Percentiles rank a stretch among this genome's conserved stretches.
These are phyloP conservation scores for Leptopilina myrica DNA, from an alignment of 2,888 invertebrate species.

Conservation along the genomic window DNA sequence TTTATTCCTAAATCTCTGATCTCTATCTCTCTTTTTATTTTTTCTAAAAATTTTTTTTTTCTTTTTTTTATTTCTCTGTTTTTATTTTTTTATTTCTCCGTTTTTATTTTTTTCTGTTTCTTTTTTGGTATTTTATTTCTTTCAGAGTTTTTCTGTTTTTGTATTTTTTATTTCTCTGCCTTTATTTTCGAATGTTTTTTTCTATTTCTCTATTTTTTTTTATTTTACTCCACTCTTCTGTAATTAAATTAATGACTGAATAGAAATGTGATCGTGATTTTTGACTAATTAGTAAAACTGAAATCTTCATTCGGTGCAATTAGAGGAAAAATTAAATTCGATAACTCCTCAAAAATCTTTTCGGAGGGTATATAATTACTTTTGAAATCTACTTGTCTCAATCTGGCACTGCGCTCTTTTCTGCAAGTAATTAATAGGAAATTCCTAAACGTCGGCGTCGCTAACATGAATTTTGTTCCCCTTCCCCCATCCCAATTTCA, in stretches of 20 bases:
- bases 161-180: no score
- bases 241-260: no score
- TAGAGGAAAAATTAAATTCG: not conserved
- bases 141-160: no score
- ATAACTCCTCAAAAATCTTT: not conserved
- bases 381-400: constrained; percentile 9
- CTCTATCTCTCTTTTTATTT: not conserved
- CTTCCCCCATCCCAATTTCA: not conserved
- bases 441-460: constrained; percentile 65
- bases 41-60: no score
- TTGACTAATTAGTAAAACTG: no score
- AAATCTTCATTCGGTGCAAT: no score
- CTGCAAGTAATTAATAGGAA: constrained; percentile 63
- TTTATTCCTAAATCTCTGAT: constrained; percentile 32
- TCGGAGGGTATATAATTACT: constrained; percentile 25
- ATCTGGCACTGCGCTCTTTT: constrained; percentile 43
- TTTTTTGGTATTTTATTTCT: no score
- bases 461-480: constrained; percentile 44
- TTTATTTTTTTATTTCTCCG: not conserved
- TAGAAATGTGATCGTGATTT: no score
- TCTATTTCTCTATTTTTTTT: no score
- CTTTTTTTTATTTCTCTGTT: not conserved
- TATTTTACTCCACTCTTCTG: no score
- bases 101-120: not conserved
- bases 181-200: no score